phyloP scores from a whole-genome alignment of 2,888 invertebrate genomes.

The Melangyna quadrimaculata region DNA sequence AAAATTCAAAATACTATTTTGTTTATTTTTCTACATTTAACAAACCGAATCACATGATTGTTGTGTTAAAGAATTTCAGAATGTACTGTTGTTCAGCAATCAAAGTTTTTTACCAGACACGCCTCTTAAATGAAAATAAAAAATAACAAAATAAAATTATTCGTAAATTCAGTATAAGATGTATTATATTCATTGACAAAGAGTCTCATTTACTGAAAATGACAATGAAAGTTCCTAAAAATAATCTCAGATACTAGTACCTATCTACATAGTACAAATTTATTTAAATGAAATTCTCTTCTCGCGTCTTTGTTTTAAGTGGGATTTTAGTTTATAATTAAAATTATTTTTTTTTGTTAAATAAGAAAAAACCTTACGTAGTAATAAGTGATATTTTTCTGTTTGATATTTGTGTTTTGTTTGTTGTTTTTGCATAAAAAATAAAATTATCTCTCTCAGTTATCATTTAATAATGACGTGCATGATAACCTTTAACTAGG shows the following conservation, averaged over 20 bases:
- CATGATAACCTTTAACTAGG: conserved; percentile 38
- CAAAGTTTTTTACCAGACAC: conserved; percentile 48
- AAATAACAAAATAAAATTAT: background rate
- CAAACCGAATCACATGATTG: conserved; percentile 33
- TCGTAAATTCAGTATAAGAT: background rate
- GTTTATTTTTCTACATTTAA: conserved; percentile 22
- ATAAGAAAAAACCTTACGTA: background rate
- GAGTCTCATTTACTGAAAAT: conserved; percentile 9
- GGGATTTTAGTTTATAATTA: background rate
- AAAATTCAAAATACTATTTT: background rate
- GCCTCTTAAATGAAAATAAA: background rate
- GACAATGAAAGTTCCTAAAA: conserved; percentile 29
- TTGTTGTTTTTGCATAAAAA: conserved; percentile 21
- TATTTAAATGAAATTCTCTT: background rate
- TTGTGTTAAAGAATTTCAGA: conserved; percentile 11
- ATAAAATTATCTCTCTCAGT: conserved; percentile 32
- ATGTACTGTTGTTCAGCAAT: conserved; percentile 23
- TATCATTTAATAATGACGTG: conserved; percentile 27
- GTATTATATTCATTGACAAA: background rate
- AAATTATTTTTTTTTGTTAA: background rate
- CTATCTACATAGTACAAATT: background rate
- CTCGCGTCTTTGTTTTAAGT: background rate
- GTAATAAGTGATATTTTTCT: background rate
- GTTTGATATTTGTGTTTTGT: conserved; percentile 3
- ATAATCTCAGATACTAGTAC: conserved; percentile 46